Base-by-base conservation (phyloP, 2,797 vertebrate species). In the Parambassis ranga region DNA sequence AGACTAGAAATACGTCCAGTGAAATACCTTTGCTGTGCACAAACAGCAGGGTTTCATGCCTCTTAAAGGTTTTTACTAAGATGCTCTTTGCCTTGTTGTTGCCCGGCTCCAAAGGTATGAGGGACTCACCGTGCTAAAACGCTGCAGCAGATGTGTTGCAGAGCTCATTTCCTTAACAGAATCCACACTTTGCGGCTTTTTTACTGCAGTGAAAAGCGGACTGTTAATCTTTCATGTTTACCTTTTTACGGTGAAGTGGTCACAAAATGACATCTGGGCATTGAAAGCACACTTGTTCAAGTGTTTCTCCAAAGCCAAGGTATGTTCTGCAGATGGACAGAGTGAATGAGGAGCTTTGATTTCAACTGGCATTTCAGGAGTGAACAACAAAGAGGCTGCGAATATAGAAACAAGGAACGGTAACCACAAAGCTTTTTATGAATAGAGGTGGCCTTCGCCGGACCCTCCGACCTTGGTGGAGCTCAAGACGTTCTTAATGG, bases 401-500 rank as follows among this genome's bases (percentile, higher is more conserved):
- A 35, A 59, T 64, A 41, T 10, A 43, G 52, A 75, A 71, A 72
- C 24, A 50, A 46, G 46, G 3, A 13, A 46, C 43, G 20, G 9
- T 13, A 58, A 53, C 33, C 41, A n/a, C 43, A 33, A 48, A 64
- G 43, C 46, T 58, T 46, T 56, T 66, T 65, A 26, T 77, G 70
- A 86, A 84, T 77, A 50, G 75, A 65, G 41, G 53, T 73, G 60
- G 44, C 68, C 76, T 58, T 55, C 2, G 0, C 20, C 71, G 79
- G 47, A n/a, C 79, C 81, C 81, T 65, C 68, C 62, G 65, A 68
- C 75, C 70, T 52, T n/a, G 3, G 37, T 56, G 75, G 22, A 43
- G 55, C 66, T 84, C 50, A 77, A 86, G 69, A 81, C 8, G 0
- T 50, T 55, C 61, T 76, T 80, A 84, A 89, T 78, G 71, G 71